A percentile compares a stretch with the other conserved stretches of the same genome.
Evolutionary conservation across 2,888 invertebrate species (phyloP).

Genomic region (Campaea margaritaria): DNA sequence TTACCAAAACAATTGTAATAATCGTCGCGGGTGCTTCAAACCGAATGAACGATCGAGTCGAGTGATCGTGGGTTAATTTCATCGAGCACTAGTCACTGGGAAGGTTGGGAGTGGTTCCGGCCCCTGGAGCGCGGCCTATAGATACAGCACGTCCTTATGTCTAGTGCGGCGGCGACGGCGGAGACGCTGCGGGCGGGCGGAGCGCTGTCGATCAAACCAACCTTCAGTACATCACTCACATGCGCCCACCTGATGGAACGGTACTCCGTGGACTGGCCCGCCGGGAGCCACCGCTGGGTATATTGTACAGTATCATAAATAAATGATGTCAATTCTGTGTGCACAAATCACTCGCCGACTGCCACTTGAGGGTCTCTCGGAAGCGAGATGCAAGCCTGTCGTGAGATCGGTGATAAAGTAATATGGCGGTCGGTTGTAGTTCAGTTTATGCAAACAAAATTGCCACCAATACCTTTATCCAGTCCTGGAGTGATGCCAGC

Average conservation of each 20-base stretch:
- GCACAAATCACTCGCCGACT: no score
- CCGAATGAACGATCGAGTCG: neutral
- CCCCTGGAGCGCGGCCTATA: neutral
- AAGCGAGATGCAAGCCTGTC: no score
- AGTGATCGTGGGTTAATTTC: neutral
- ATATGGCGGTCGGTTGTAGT: no score
- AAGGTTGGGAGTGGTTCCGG: neutral
- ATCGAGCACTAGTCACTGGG: no score
- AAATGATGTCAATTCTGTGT: neutral
- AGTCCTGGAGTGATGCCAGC: constrained; percentile 10
- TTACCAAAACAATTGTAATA: no score
- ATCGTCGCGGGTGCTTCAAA: no score
- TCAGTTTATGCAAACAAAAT: neutral
- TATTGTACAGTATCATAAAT: neutral
- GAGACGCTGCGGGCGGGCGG: constrained; percentile 15
- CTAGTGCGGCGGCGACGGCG: constrained; percentile 11
- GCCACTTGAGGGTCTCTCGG: no score
- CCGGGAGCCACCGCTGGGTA: constrained; percentile 1
- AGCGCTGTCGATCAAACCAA: constrained; percentile 46
- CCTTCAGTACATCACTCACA: constrained; percentile 26
- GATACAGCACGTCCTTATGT: constrained; percentile 20
- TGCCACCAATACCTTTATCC: constrained; percentile 24
- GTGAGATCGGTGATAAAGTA: no score
- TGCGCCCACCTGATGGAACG: constrained; percentile 1
- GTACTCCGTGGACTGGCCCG: no score